phyloP scores from a whole-genome alignment of 23 tunicate genomes.

The Trididemnum nubilum region DNA sequence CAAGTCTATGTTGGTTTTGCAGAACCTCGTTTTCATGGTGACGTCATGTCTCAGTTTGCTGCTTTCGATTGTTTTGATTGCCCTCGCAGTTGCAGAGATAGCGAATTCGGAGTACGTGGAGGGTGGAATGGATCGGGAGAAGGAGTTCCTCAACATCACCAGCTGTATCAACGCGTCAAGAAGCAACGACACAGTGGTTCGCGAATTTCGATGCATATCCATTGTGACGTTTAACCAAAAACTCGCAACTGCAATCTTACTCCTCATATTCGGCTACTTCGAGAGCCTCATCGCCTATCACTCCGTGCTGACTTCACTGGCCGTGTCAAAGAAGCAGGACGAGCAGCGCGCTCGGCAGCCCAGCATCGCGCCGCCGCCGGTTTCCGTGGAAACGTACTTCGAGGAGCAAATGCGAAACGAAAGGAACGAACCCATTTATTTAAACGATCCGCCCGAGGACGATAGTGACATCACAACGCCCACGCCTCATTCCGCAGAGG shows the following conservation, averaged over 20 bases:
- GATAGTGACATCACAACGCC: not conserved
- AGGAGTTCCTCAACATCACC: not conserved
- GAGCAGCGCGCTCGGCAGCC: not conserved
- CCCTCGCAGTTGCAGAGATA: conserved; percentile 35
- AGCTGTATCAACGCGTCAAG: conserved; percentile 6
- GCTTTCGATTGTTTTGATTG: conserved; percentile 47
- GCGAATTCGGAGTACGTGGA: conserved; percentile 16
- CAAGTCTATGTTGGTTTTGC: too few relatives aligned
- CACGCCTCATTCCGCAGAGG: not conserved
- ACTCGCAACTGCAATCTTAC: conserved; percentile 16
- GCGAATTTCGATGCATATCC: conserved; percentile 23
- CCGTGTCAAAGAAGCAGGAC: not conserved
- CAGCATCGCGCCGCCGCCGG: conserved; percentile 7
- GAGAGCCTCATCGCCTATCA: conserved; percentile 29
- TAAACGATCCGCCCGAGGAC: not conserved
- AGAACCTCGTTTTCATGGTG: conserved; percentile 16
- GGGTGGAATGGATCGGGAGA: conserved; percentile 16
- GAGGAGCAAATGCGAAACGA: conserved; percentile 6
- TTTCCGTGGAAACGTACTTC: conserved; percentile 29
- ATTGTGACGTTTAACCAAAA: conserved; percentile 42
- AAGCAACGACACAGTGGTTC: not conserved
- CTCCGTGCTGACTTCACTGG: conserved; percentile 6
- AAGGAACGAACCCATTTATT: not conserved
- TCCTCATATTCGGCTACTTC: conserved; percentile 19
- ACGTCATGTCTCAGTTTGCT: conserved; percentile 21